Percentiles rank a stretch among this genome's conserved stretches.
Conservation (phyloP, 1,140 invertebrate genomes). For the Harlomillsia oculata region DNA sequence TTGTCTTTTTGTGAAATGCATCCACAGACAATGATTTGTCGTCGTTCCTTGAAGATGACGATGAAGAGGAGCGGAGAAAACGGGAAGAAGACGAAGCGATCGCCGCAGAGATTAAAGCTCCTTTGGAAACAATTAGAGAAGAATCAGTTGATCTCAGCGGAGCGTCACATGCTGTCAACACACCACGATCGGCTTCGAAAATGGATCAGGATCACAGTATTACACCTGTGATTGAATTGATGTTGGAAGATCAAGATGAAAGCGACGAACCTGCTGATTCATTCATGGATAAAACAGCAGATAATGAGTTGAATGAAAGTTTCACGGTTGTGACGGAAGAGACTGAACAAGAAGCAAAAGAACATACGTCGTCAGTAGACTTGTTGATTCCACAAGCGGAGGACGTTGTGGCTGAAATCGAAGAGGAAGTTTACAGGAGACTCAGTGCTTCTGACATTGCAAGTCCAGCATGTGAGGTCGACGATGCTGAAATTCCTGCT, state of each 20-base stretch:
- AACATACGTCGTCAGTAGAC: neutral
- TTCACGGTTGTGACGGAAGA: too few relatives aligned
- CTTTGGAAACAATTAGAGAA: constrained; percentile 23
- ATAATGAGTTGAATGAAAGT: neutral
- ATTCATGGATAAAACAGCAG: neutral
- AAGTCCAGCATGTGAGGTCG: neutral
- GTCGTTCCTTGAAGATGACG: neutral
- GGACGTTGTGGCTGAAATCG: constrained; percentile 2
- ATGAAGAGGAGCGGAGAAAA: neutral
- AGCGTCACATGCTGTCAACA: neutral
- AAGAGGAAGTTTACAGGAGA: constrained; percentile 7
- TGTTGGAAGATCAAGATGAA: constrained; percentile 8
- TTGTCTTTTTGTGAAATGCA: too few relatives aligned
- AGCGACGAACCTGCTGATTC: constrained; percentile 8
- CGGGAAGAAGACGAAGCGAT: constrained; percentile 4
- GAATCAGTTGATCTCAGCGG: constrained; percentile 5
- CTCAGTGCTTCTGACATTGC: constrained; percentile 7
- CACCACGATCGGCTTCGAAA: neutral
- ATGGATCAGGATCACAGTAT: neutral
- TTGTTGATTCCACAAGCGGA: neutral
- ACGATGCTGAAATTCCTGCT: neutral
- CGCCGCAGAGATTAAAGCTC: constrained; percentile 17
- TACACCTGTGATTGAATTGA: neutral
- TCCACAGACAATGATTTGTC: too few relatives aligned
- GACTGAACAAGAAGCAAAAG: neutral